Base-by-base conservation (phyloP, 2,888 invertebrate genomes). In the Hypselothyrea guttata region DNA sequence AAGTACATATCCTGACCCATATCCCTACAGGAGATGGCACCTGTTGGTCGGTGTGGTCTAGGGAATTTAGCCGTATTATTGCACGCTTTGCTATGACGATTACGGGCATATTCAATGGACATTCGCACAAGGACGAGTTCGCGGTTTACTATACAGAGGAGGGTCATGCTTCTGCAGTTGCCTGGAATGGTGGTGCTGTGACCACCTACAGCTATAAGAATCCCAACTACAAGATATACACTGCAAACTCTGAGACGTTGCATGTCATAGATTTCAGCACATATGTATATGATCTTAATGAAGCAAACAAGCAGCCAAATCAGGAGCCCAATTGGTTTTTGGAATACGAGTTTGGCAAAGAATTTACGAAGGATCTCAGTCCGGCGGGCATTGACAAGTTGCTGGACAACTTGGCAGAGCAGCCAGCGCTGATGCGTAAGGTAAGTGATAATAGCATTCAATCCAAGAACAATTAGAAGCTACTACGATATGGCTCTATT, bases 1-100 rank as follows among this genome's bases (percentile, higher is more conserved):
- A 93, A 83, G 96, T 97, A 0, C 96, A 97, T 84, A 94, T 97
- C 34, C 90, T 98, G 44, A 93, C 94, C 0, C 98, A 98, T 84
- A 93, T 97, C 42, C 96, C 96, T 0, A 93, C 95, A 0, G 96
- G 96, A 1, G 91, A 91, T 7, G 87, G 90, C 8, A 93, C 93
- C 67, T 94, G 96, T 52, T 92, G 93, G 47, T 89, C 91, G 16
- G 92, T 94, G 0, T 98, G 96, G 95, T 91, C 92, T 0, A 91
- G 93, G 45, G 94, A 95, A 88, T 96, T 93, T 75, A 91, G 92
- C 51, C 92, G 91, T 69, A 92, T 94, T 60, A 88, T 95, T 46
- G 92, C 93, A 74, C 92, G 96, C 88, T 97, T 95, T 89, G 92
- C 94, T 7, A 91, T 92, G 40, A 95, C 93, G 3, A 94, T 97